These are phyloP conservation scores for Allobates femoralis DNA, from an alignment of 2,797 vertebrate species.

Conservation along the genomic window DNA sequence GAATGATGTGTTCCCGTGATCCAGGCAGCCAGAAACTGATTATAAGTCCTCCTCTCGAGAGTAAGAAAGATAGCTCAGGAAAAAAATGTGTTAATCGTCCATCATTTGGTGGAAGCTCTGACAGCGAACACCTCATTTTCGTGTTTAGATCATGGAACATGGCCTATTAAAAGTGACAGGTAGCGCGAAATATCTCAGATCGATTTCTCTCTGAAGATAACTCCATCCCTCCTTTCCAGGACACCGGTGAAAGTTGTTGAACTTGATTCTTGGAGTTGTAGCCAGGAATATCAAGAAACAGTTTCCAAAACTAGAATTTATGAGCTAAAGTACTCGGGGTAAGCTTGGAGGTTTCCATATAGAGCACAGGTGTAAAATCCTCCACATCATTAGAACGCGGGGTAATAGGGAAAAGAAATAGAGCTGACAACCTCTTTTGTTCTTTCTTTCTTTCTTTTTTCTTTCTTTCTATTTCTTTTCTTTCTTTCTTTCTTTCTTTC, in stretches of 20 bases:
- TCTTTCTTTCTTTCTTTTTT: too few relatives aligned
- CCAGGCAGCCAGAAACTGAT: conserved; percentile 44
- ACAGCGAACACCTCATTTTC: conserved; percentile 53
- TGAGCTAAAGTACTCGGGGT: conserved; percentile 1
- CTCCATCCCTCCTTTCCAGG: conserved; percentile 6
- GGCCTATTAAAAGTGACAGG: conserved; percentile 48
- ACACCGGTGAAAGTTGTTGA: conserved; percentile 46
- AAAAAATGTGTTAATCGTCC: conserved; percentile 55
- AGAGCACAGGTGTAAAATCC: conserved; percentile 48
- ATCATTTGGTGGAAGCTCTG: conserved; percentile 54
- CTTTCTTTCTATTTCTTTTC: too few relatives aligned
- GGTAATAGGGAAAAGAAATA: background rate
- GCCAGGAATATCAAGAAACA: conserved; percentile 37
- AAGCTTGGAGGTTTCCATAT: conserved; percentile 14
- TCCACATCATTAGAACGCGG: conserved; percentile 41
- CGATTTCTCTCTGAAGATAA: conserved; percentile 55
- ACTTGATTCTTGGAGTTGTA: conserved; percentile 17
- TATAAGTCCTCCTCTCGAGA: conserved; percentile 47
- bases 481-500: too few relatives aligned
- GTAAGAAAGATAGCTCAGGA: conserved; percentile 44
- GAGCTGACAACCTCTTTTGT: background rate
- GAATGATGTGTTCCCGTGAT: conserved; percentile 51
- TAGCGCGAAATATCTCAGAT: conserved; percentile 42
- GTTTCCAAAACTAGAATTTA: conserved; percentile 27
- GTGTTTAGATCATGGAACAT: conserved; percentile 58